A percentile compares a stretch with the other conserved stretches of the same genome.
Conservation (phyloP, 2,888 invertebrate genomes). For the Erebia epiphron region DNA sequence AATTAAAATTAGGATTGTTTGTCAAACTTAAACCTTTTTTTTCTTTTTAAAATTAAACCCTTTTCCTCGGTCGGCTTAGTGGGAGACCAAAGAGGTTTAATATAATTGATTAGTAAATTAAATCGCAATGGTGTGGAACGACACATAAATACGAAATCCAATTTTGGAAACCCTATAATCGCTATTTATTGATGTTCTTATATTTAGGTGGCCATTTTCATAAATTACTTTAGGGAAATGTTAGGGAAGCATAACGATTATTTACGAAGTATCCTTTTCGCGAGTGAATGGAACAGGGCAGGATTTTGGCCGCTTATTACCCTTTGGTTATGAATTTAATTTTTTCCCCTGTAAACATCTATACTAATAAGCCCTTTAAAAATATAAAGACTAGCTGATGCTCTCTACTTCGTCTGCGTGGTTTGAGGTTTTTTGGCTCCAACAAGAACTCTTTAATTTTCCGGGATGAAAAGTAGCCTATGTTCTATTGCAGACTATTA, state of each 20-base stretch:
- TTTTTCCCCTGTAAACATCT: too few species aligned
- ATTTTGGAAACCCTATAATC: constrained; percentile 23
- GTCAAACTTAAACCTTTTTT: background rate
- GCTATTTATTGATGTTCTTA: constrained; percentile 18
- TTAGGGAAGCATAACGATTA: background rate
- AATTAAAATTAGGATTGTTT: too few species aligned
- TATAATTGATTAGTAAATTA: constrained; percentile 28
- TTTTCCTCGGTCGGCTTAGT: background rate
- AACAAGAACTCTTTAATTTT: too few species aligned
- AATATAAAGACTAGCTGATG: too few species aligned
- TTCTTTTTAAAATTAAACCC: background rate
- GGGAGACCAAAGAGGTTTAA: constrained; percentile 1
- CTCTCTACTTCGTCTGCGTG: too few species aligned
- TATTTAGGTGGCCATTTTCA: constrained; percentile 12
- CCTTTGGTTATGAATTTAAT: too few species aligned
- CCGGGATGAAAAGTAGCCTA: too few species aligned
- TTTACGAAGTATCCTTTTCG: constrained; percentile 9
- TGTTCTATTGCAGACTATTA: too few species aligned
- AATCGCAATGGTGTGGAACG: constrained; percentile 4
- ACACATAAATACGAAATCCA: constrained; percentile 18
- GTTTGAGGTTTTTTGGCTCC: too few species aligned
- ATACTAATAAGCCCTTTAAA: too few species aligned
- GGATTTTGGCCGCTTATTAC: background rate
- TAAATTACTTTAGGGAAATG: constrained; percentile 15
- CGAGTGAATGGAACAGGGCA: background rate